phyloP scores from a whole-genome alignment of 2,113 vertebrate genomes.

The Neotragus moschatus region DNA sequence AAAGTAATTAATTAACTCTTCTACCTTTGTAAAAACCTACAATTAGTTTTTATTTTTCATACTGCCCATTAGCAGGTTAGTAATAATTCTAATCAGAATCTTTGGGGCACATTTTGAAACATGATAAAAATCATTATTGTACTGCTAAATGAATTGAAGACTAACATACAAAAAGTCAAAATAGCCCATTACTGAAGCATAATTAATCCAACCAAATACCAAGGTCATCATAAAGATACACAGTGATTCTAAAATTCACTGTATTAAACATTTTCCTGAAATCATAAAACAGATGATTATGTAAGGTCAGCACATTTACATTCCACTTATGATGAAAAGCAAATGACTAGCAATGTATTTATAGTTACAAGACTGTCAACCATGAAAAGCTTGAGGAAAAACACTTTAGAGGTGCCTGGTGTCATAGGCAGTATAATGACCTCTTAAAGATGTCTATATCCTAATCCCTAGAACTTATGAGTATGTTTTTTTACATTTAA shows the following conservation, averaged over 20 bases:
- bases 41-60: not conserved
- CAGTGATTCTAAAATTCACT: not conserved
- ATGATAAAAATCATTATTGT: not conserved
- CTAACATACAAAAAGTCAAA: not conserved
- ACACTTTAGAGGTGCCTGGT: not conserved
- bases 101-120: slow-evolving; percentile 10
- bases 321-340: not conserved
- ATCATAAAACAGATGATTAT: not conserved
- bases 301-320: not conserved
- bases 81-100: slow-evolving; percentile 9
- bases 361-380: not conserved
- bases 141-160: not conserved
- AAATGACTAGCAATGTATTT: not conserved
- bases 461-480: not conserved
- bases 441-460: not conserved
- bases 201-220: not conserved
- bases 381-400: not conserved
- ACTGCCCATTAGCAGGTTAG: not conserved
- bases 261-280: not conserved
- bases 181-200: not conserved
- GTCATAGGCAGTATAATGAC: not conserved
- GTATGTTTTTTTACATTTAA: not conserved
- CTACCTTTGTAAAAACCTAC: not conserved
- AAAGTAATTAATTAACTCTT: not conserved
- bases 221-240: not conserved